phyloP scores from a whole-genome alignment of 1,140 invertebrate species.

The Pseudomyrmex concolor region DNA sequence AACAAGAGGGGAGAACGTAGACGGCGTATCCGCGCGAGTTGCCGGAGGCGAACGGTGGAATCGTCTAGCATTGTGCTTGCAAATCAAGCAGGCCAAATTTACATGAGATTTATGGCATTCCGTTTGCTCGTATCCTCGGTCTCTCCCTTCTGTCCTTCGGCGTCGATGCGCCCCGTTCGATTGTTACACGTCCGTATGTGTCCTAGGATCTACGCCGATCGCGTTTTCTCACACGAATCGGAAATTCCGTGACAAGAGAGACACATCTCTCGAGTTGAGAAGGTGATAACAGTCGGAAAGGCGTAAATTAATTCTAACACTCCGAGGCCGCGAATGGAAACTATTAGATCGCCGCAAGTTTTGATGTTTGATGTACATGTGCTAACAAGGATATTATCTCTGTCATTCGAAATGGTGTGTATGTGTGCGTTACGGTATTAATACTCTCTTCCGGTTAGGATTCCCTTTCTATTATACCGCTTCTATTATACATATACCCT shows the following conservation, averaged over 20 bases:
- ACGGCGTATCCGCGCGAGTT: slow-evolving; percentile 69
- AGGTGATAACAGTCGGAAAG: background rate
- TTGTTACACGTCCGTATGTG: slow-evolving; percentile 33
- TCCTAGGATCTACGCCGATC: slow-evolving; percentile 18
- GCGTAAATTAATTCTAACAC: background rate
- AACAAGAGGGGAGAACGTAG: slow-evolving; percentile 61
- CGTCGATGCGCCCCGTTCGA: slow-evolving; percentile 27
- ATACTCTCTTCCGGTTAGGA: background rate
- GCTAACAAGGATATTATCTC: too few relatives aligned
- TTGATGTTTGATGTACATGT: too few relatives aligned
- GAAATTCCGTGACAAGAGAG: slow-evolving; percentile 6
- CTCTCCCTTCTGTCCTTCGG: background rate
- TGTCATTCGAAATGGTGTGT: background rate
- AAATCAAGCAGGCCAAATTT: slow-evolving; percentile 83
- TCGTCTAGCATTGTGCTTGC: slow-evolving; percentile 83
- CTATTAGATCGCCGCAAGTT: background rate
- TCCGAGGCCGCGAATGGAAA: too few relatives aligned
- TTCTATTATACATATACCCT: background rate
- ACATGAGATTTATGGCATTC: slow-evolving; percentile 84
- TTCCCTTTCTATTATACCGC: slow-evolving; percentile 9
- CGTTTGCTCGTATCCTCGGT: slow-evolving; percentile 75
- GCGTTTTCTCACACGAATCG: slow-evolving; percentile 4
- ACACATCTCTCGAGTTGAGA: background rate
- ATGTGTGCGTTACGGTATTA: background rate
- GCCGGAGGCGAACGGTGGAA: slow-evolving; percentile 78